Evolutionary conservation across 1,140 invertebrate genomes (phyloP), one percentile per base, ranked within the genome.

Genomic region (Manduca sexta): DNA sequence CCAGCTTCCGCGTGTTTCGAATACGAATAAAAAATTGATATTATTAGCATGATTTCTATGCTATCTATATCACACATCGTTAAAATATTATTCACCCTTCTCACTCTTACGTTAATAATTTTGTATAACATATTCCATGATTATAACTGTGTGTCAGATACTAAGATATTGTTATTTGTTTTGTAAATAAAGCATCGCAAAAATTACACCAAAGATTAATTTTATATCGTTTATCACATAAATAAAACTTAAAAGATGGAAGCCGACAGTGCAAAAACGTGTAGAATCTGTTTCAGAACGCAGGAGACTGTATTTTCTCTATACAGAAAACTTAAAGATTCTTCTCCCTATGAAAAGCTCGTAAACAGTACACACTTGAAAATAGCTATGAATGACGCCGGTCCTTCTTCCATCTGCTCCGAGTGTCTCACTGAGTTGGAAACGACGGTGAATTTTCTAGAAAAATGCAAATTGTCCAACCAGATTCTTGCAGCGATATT

Each of bases 401-500:
- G 57, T 2, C 60, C 61, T 4, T 35, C 48, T 34, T 46, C 34
- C 11, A 72, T 74, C n/a, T 74, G 71, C 44, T 31, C 26, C 14
- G 52, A 64, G 2, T 74, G 71, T 33, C 42, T 66, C 2, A 41
- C 41, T 3, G 71, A 74, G 30, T 50, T 74, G 3, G 60, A 66
- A n/a, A 54, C 47, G 8, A 57, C 60, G 11, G 55, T 64, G 0
- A 56, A 49, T 3, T 74, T 74, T 26, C 48, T 72, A 16, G 49
- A 65, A 6, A 72, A 66, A 49, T 74, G 69, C 56, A 59, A 66
- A 31, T 57, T 55, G 16, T 58, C 69, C 2, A 68, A 68, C 41
- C 33, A 56, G 45, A 33, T 62, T 6, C 38, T 74, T 10, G 11
- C 44, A 21, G 13, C 31, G 50, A 38, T 13, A 4, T 35, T 14